Evolutionary conservation across 2,797 vertebrate species (phyloP).

Genomic region (Xyrichtys novacula): DNA sequence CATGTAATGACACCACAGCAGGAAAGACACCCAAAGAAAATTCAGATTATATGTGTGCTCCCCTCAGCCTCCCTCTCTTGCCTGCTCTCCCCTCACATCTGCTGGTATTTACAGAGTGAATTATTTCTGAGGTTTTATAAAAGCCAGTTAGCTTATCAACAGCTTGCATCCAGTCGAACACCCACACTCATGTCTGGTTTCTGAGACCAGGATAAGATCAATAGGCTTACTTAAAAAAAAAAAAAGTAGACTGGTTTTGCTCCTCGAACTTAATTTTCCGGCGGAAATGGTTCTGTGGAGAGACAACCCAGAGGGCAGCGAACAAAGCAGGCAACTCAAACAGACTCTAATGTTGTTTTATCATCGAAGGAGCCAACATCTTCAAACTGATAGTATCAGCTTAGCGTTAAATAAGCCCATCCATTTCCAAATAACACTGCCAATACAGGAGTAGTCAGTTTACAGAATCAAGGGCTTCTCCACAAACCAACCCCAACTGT

Average conservation of each 20-base stretch:
- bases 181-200: conserved; percentile 44
- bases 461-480: conserved; percentile 21
- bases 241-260: conserved; percentile 31
- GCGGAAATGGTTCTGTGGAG: conserved; percentile 33
- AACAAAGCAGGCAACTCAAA: conserved; percentile 31
- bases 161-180: conserved; percentile 58
- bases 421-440: conserved; percentile 8
- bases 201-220: conserved; percentile 62
- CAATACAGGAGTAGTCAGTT: not conserved
- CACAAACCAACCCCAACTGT: not conserved
- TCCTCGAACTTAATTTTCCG: conserved; percentile 25
- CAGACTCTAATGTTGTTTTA: conserved; percentile 25
- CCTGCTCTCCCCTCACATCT: conserved; percentile 46
- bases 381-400: conserved; percentile 16
- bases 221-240: conserved; percentile 36
- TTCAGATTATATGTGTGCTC: conserved; percentile 5
- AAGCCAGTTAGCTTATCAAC: conserved; percentile 63
- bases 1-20: conserved; percentile 8
- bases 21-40: conserved; percentile 17
- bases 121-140: conserved; percentile 58
- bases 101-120: conserved; percentile 62
- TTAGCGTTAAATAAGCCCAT: conserved; percentile 15
- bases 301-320: conserved; percentile 41
- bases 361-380: conserved; percentile 18
- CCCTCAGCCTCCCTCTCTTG: conserved; percentile 16